Conservation (phyloP, 2,888 invertebrate species). For the Aleiodes alternator region DNA sequence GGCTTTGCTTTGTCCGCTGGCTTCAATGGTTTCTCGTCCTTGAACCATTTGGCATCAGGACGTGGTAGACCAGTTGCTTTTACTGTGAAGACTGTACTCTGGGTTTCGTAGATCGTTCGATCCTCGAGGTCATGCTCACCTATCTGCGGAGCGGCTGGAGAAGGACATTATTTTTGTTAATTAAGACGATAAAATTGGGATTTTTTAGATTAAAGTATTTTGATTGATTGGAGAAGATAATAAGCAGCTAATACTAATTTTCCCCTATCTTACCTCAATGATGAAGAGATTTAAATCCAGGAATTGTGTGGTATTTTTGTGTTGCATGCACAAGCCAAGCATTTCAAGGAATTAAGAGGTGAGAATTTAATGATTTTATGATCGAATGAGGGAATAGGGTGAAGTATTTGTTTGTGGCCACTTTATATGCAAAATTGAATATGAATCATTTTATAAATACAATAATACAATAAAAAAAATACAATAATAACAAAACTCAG, state of each 20-base stretch:
- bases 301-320: constrained; percentile 13
- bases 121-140: constrained; percentile 85
- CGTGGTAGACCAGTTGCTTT: constrained; percentile 86
- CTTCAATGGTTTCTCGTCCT: constrained; percentile 85
- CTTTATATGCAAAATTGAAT: too few relatives aligned
- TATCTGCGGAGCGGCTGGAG: constrained; percentile 83
- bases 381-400: not conserved
- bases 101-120: constrained; percentile 86
- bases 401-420: too few relatives aligned
- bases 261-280: constrained; percentile 27
- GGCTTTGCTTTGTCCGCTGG: constrained; percentile 76
- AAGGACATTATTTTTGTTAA: not conserved
- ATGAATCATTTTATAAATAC: too few relatives aligned
- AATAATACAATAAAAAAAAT: too few relatives aligned
- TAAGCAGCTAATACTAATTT: constrained; percentile 2
- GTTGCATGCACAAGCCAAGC: constrained; percentile 47
- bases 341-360: not conserved
- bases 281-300: not conserved
- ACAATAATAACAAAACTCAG: too few relatives aligned
- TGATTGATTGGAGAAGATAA: not conserved
- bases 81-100: constrained; percentile 87
- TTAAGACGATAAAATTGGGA: not conserved
- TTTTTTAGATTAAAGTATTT: not conserved
- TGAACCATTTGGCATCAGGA: constrained; percentile 87
- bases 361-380: not conserved